These are phyloP conservation scores for Mustela lutreola DNA, from an alignment of 2,113 vertebrate genomes.

Conservation along the genomic window DNA sequence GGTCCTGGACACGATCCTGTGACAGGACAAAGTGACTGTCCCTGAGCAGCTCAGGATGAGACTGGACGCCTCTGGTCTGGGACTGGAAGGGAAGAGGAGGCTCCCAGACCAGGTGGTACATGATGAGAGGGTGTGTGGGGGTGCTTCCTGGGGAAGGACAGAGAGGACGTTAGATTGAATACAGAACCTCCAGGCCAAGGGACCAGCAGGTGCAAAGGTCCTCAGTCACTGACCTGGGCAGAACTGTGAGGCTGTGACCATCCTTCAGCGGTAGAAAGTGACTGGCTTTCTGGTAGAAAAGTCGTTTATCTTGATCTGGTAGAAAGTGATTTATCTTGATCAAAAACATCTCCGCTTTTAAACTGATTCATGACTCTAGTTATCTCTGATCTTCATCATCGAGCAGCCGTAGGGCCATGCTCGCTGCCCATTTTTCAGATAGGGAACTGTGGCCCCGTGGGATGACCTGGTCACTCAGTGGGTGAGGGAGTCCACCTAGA, in stretches of 20 bases:
- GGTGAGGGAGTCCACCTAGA: neutral
- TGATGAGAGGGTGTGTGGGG: accelerated
- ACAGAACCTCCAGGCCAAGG: neutral
- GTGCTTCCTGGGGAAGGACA: neutral
- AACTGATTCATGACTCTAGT: neutral
- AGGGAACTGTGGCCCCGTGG: neutral
- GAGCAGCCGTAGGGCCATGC: accelerated
- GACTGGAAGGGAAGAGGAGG: neutral
- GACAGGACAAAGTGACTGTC: neutral
- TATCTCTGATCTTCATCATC: neutral
- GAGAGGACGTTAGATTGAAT: too few species aligned
- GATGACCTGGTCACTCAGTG: neutral
- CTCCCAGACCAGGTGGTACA: neutral
- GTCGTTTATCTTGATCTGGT: too few species aligned
- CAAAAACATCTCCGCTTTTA: neutral
- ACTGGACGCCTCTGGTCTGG: neutral
- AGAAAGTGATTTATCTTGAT: too few species aligned
- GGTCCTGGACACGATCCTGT: neutral
- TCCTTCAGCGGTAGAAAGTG: neutral
- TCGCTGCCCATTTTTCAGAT: neutral
- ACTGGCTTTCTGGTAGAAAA: too few species aligned
- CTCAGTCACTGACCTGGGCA: accelerated
- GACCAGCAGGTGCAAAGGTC: neutral
- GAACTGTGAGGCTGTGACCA: too few species aligned
- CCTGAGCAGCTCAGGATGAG: neutral